Base-by-base conservation (phyloP, 2,888 invertebrate species). In the Leptinotarsa haldemani region DNA sequence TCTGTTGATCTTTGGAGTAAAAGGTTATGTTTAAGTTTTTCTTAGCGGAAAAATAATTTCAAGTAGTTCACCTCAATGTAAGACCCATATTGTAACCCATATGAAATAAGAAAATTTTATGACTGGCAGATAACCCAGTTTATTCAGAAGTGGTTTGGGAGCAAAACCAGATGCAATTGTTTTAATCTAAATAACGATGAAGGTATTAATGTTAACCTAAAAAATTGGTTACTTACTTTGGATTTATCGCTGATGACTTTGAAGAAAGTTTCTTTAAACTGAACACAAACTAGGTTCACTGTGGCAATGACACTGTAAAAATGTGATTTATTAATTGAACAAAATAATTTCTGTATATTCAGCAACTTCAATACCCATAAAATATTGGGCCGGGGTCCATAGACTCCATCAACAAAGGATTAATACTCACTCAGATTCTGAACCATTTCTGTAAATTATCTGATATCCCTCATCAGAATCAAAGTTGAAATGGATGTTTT, bases 211-310 rank as follows among this genome's bases (percentile, higher is more conserved):
- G 3, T 50, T 50, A 5, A 16, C n/a, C 5, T 15, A 2, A 50
- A 16, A 4, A 15, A 50, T 50, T 9, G n/a, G 20, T 53, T 65
- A 52, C 66, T 63, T 46, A 70, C 72, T 22, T 50, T n/a, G 9
- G n/a, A 30, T 47, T 20, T 16, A 25, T 64, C 58, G 61, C 73
- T 69, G 16, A 73, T 22, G 50, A 80, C 71, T 76, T 81, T 83
- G n/a, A 83, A 80, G 67, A 79, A 79, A 22, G 81, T 78, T 53
- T 20, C 66, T 4, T 78, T 74, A 63, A 70, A 80, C 20, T 66
- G 64, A 61, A 64, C 74, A 78, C 83, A 83, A 30, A 81, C 70
- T 22, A 83, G 70, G 30, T 70, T 70, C 65, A 83, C 76, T 68
- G 58, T 61, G 52, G 75, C 52, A 16, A 48, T 20, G 15, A 63